These are phyloP conservation scores for Tauraco erythrolophus DNA, from an alignment of 2,113 vertebrate species.

Conservation along the genomic window DNA sequence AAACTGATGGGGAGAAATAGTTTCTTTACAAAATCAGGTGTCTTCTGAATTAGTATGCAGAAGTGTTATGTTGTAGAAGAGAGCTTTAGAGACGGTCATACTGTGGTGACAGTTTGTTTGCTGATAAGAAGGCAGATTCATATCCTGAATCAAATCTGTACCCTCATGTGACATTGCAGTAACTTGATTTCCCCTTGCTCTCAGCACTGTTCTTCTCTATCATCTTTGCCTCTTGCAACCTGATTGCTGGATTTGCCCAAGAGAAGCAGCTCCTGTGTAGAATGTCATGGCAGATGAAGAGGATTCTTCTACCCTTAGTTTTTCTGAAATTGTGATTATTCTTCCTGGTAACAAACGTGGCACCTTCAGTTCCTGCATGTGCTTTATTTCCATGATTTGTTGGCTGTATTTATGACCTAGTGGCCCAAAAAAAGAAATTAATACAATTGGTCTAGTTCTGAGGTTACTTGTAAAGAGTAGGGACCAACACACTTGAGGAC, in stretches of 20 bases:
- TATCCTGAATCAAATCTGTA: neutral
- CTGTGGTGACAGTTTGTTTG: neutral
- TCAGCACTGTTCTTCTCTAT: neutral
- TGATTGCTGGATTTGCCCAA: neutral
- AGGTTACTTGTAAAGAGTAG: rapidly evolving
- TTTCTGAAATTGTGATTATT: neutral
- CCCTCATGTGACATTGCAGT: neutral
- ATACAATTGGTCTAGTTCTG: neutral
- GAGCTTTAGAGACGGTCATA: neutral
- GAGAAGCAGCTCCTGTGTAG: neutral
- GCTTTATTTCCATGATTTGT: neutral
- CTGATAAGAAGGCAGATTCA: neutral
- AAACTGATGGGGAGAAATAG: neutral
- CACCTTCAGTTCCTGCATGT: neutral
- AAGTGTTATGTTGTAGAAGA: neutral
- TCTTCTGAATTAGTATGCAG: neutral
- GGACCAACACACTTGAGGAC: neutral
- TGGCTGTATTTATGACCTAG: neutral
- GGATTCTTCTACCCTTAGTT: neutral
- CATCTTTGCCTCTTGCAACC: neutral
- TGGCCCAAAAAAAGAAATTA: neutral
- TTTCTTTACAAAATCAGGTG: neutral
- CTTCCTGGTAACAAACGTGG: neutral
- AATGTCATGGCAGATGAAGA: neutral
- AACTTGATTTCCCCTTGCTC: neutral